phyloP scores from a whole-genome alignment of 2,888 invertebrate genomes.

The Dilophus febrilis region DNA sequence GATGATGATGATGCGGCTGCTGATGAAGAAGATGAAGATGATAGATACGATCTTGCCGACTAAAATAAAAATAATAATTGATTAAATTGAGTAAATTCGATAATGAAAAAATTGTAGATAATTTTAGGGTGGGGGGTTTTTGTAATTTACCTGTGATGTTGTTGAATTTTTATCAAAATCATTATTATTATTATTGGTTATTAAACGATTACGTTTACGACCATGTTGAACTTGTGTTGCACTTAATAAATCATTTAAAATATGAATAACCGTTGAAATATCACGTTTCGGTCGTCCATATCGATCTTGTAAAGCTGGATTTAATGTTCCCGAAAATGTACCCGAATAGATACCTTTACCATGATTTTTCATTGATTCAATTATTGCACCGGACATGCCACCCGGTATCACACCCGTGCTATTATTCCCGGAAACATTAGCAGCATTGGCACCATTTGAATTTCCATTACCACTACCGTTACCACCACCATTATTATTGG shows the following conservation, averaged over 20 bases:
- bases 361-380: slow-evolving; percentile 84
- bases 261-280: slow-evolving; percentile 90
- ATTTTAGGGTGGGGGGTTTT: not conserved
- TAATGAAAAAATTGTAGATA: not conserved
- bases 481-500: too few species aligned
- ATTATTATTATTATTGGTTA: too few species aligned
- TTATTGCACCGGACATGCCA: slow-evolving; percentile 55
- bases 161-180: too few species aligned
- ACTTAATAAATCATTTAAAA: slow-evolving; percentile 82
- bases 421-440: too few species aligned
- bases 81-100: not conserved
- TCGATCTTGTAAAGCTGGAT: slow-evolving; percentile 82
- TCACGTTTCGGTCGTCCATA: slow-evolving; percentile 83
- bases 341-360: slow-evolving; percentile 92
- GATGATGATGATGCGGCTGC: not conserved
- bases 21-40: slow-evolving; percentile 1
- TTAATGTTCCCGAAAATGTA: slow-evolving; percentile 87
- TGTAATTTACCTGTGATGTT: too few species aligned
- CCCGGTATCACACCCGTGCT: too few species aligned
- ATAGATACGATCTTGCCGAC: too few species aligned
- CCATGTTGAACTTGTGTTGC: slow-evolving; percentile 41
- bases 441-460: too few species aligned
- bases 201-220: too few species aligned
- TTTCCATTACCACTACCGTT: too few species aligned
- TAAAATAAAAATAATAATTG: too few species aligned